Percentiles rank a stretch among this genome's conserved stretches.
phyloP scores from a whole-genome alignment of 2,888 invertebrate genomes.

The Cheilosia variabilis region DNA sequence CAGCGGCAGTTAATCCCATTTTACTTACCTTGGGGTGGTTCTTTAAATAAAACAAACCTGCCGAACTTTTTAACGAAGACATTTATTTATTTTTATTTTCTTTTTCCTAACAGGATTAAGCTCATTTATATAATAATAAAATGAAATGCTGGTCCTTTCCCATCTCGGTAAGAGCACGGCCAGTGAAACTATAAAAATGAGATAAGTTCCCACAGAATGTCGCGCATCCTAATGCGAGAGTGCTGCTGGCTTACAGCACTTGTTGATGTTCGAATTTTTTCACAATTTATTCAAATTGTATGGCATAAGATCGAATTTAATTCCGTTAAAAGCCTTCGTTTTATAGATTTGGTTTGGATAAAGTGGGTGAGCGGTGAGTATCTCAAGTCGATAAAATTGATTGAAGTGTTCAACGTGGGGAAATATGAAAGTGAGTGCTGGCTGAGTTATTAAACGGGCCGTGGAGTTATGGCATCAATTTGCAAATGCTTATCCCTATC shows the following conservation, averaged over 20 bases:
- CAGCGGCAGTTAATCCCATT: conserved; percentile 39
- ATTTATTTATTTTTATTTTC: conserved; percentile 58
- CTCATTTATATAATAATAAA: conserved; percentile 51
- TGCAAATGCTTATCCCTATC: conserved; percentile 70
- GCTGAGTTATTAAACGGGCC: conserved; percentile 66
- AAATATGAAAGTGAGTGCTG: conserved; percentile 64
- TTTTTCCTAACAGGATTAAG: conserved; percentile 26
- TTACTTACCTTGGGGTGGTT: neutral
- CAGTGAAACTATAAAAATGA: conserved; percentile 58
- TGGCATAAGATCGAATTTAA: conserved; percentile 68
- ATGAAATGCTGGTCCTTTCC: conserved; percentile 25
- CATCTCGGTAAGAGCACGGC: conserved; percentile 52
- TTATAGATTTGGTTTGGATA: conserved; percentile 41
- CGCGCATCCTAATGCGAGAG: conserved; percentile 52
- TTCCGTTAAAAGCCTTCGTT: conserved; percentile 72
- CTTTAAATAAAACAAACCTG: conserved; percentile 7
- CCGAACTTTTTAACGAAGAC: conserved; percentile 66
- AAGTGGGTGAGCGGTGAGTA: conserved; percentile 6
- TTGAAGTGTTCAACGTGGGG: conserved; percentile 64
- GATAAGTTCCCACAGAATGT: conserved; percentile 24
- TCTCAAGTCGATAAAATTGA: conserved; percentile 73
- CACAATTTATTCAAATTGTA: conserved; percentile 59
- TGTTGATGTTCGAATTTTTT: conserved; percentile 50
- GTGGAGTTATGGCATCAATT: conserved; percentile 65
- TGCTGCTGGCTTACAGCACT: conserved; percentile 48